These are phyloP conservation scores for Hypotaenidia okinawae DNA, from an alignment of 2,797 vertebrate genomes.

Conservation along the genomic window DNA sequence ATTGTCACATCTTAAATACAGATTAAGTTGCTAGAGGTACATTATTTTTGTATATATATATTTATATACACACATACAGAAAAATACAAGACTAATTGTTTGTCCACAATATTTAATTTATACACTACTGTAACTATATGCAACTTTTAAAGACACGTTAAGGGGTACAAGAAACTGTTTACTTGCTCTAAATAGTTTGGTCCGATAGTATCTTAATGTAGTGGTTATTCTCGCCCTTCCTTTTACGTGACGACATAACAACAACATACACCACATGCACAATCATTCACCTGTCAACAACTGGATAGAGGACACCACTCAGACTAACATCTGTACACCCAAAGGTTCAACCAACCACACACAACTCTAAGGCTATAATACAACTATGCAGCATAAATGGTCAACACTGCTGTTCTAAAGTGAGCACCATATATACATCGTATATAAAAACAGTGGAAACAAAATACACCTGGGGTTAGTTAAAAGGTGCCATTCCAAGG, in stretches of 20 bases:
- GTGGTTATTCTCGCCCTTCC: constrained; percentile 81
- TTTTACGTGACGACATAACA: constrained; percentile 75
- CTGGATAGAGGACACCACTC: constrained; percentile 83
- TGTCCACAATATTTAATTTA: constrained; percentile 93
- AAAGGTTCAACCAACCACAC: constrained; percentile 78
- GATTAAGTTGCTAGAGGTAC: constrained; percentile 82
- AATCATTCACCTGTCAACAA: constrained; percentile 86
- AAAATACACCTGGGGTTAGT: constrained; percentile 76
- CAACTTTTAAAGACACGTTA: constrained; percentile 90
- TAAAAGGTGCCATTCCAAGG: constrained; percentile 84
- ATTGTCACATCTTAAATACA: constrained; percentile 83
- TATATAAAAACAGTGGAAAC: constrained; percentile 87
- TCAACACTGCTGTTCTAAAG: constrained; percentile 86
- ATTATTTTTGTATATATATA: constrained; percentile 78
- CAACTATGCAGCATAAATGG: constrained; percentile 89
- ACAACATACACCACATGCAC: constrained; percentile 93
- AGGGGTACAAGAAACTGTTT: constrained; percentile 88
- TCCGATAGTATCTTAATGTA: constrained; percentile 87
- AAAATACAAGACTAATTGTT: constrained; percentile 85
- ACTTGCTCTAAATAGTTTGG: constrained; percentile 89
- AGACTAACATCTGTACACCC: constrained; percentile 77
- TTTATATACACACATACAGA: constrained; percentile 82
- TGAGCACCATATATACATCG: constrained; percentile 91
- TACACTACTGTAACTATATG: constrained; percentile 94
- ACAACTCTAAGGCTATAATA: constrained; percentile 91